Evolutionary conservation across 1,140 invertebrate species (phyloP), one percentile per base, ranked within the genome.

Genomic region (Papilio glaucus): DNA sequence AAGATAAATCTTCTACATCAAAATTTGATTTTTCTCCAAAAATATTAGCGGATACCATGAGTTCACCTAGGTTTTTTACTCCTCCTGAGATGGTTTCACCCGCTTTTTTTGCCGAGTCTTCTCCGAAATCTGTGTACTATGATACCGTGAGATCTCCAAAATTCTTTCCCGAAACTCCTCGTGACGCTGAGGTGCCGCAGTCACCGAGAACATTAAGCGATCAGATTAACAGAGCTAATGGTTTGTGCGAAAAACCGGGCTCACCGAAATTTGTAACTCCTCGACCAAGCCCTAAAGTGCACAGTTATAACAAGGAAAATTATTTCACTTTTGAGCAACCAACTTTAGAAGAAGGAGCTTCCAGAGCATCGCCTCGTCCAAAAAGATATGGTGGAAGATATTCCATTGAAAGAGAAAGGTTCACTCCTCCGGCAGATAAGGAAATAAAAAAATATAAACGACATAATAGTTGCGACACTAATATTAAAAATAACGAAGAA

Each of bases 11-110:
- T 9, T 81, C 87, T 0, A 85, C 84, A 29, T 81, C 90, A 0
- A 91, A 92, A 73, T 93, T 93, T 57, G 87, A 92, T 74, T 93
- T 91, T 72, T 94, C 93, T 0, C 89, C 89, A 3, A 90, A 88
- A 78, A 75, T 89, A 38, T 73, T 91, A 78, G 84, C 85, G 4
- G 89, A 92, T 37, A 84, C 77, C 24, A 80, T 90, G 18, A 84
- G 76, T 68, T 90, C 88, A 0, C 93, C 93, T 0, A 81, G 89
- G 29, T 93, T 93, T 67, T 93, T 93, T 60, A 91, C 90, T 0
- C 88, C 93, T 0, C 87, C 90, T 0, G 91, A 93, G 73, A 89
- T 84, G 38, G 85, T 87, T 0, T 93, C 91, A 5, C 91, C 92
- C 0, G 87, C 88, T 78, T 94, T 93, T 75, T 93, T 93, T 65